phyloP scores from a whole-genome alignment of 2,113 vertebrate genomes.

The Tragelaphus buxtoni region DNA sequence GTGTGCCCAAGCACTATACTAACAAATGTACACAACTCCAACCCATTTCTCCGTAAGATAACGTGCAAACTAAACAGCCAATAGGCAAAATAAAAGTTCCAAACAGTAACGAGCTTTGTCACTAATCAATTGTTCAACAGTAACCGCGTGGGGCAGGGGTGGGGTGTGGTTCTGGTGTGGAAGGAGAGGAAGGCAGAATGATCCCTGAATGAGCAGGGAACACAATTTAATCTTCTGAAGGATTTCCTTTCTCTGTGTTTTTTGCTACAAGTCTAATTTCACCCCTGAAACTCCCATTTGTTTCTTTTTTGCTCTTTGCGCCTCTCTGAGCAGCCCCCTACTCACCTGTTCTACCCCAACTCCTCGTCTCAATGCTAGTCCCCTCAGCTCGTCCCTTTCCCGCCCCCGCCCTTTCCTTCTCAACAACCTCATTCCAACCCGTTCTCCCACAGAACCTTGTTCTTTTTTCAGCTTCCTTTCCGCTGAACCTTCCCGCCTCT shows the following conservation, averaged over 20 bases:
- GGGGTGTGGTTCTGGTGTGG: neutral
- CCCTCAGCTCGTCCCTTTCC: neutral
- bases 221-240: neutral
- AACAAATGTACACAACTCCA: neutral
- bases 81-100: neutral
- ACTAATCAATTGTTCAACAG: neutral
- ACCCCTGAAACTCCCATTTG: neutral
- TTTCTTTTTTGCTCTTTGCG: too few relatives aligned
- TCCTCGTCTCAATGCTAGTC: neutral
- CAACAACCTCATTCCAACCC: neutral
- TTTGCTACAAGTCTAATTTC: neutral
- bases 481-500: too few relatives aligned
- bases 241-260: neutral
- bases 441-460: neutral
- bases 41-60: neutral
- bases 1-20: neutral
- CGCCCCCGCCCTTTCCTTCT: slow-evolving; percentile 62
- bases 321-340: too few relatives aligned
- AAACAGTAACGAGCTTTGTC: neutral
- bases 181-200: neutral
- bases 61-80: neutral
- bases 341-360: neutral
- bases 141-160: neutral
- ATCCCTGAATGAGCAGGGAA: neutral
- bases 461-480: too few relatives aligned